phyloP scores from a whole-genome alignment of 1,140 invertebrate genomes.

The Drosophila ananassae region DNA sequence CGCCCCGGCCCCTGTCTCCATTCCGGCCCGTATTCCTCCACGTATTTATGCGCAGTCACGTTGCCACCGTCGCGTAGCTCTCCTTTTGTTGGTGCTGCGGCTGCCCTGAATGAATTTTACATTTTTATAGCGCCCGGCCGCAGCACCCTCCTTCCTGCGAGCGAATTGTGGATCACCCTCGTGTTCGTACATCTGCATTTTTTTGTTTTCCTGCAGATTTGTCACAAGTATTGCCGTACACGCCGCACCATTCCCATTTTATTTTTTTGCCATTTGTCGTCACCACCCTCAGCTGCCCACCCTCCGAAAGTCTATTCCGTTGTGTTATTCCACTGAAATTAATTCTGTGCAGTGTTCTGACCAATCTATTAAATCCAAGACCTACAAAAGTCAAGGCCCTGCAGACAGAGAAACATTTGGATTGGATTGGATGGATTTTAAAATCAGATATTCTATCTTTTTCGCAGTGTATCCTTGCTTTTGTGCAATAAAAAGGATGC shows the following conservation, averaged over 20 bases:
- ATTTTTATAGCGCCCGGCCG: constrained; percentile 67
- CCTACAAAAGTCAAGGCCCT: not conserved
- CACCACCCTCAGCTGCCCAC: constrained; percentile 34
- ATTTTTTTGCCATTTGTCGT: constrained; percentile 69
- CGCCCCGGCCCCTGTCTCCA: constrained; percentile 1
- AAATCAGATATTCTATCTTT: not conserved
- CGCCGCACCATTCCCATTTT: constrained; percentile 31
- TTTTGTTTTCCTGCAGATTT: constrained; percentile 56
- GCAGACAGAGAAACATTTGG: not conserved
- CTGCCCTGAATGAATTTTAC: constrained; percentile 74
- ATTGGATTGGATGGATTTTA: not conserved
- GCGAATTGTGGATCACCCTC: constrained; percentile 35
- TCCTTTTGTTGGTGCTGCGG: constrained; percentile 23
- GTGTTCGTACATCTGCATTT: constrained; percentile 44
- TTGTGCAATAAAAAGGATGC: constrained; percentile 76
- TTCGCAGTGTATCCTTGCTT: constrained; percentile 30
- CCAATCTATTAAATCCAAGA: not conserved
- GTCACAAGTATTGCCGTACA: constrained; percentile 76
- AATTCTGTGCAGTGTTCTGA: not conserved
- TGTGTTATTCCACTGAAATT: constrained; percentile 2
- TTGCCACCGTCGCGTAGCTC: constrained; percentile 58
- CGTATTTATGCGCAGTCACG: constrained; percentile 79
- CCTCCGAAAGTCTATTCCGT: constrained; percentile 20
- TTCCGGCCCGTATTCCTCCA: constrained; percentile 40
- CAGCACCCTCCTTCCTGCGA: constrained; percentile 19